phyloP scores from a whole-genome alignment of 2,888 invertebrate genomes.

The Brenthis hecate region DNA sequence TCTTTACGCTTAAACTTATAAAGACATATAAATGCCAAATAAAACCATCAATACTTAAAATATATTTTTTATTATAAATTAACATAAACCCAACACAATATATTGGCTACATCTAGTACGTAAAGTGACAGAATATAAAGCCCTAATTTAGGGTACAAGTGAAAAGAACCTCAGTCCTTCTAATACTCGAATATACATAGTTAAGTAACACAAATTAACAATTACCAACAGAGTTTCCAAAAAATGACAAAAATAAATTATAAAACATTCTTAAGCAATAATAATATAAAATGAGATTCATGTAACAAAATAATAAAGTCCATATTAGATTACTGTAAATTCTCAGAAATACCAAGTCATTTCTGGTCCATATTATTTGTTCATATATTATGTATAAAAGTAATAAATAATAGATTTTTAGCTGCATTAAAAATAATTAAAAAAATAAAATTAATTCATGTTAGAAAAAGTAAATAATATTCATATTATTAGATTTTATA shows the following conservation, averaged over 20 bases:
- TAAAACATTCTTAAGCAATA: neutral
- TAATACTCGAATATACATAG: constrained; percentile 70
- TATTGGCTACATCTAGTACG: constrained; percentile 71
- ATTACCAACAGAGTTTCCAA: constrained; percentile 23
- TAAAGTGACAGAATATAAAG: constrained; percentile 74
- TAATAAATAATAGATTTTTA: too few species aligned
- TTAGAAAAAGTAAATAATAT: too few species aligned
- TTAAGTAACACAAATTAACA: constrained; percentile 44
- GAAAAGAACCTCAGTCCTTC: constrained; percentile 79
- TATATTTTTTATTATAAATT: constrained; percentile 80
- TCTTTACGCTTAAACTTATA: neutral
- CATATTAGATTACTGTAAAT: too few species aligned
- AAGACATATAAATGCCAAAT: neutral
- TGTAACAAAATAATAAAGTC: too few species aligned
- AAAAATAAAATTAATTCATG: too few species aligned
- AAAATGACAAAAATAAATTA: neutral
- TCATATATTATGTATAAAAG: too few species aligned
- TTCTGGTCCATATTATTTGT: too few species aligned
- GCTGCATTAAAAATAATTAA: too few species aligned
- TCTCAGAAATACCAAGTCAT: too few species aligned
- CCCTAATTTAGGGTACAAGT: constrained; percentile 83
- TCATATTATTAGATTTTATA: too few species aligned
- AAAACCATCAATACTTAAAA: constrained; percentile 60
- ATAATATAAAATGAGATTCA: neutral
- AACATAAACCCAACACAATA: constrained; percentile 81